Evolutionary conservation across 2,113 vertebrate genomes (phyloP).

Genomic region (Telmatochromis brichardi): DNA sequence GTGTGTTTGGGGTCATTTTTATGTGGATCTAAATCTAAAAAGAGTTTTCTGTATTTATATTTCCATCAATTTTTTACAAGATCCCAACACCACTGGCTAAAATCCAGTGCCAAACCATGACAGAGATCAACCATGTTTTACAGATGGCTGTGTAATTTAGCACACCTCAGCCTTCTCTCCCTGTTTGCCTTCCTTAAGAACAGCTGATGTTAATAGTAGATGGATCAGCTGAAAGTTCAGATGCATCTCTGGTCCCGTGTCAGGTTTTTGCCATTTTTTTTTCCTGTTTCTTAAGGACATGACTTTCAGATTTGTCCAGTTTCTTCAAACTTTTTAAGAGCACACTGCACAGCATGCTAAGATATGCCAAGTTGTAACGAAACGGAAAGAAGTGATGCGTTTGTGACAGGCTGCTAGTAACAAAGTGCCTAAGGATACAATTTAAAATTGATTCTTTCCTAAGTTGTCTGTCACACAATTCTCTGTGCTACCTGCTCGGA

Average conservation of each 20-base stretch:
- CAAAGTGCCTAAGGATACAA: background rate
- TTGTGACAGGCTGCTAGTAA: background rate
- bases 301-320: background rate
- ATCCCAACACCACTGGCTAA: background rate
- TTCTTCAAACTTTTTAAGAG: background rate
- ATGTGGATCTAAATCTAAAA: background rate
- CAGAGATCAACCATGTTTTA: background rate
- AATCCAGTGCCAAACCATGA: background rate
- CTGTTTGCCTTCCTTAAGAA: background rate
- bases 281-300: background rate
- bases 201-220: background rate
- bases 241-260: background rate
- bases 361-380: background rate
- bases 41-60: background rate
- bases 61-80: background rate
- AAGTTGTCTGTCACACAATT: background rate
- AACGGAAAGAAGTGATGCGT: background rate
- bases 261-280: background rate
- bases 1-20: background rate
- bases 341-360: background rate
- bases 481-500: background rate
- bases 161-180: background rate
- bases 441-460: background rate
- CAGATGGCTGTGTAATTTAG: background rate
- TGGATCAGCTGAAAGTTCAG: background rate